Conservation (phyloP, 2,797 vertebrate species). For the Botia almorhae region DNA sequence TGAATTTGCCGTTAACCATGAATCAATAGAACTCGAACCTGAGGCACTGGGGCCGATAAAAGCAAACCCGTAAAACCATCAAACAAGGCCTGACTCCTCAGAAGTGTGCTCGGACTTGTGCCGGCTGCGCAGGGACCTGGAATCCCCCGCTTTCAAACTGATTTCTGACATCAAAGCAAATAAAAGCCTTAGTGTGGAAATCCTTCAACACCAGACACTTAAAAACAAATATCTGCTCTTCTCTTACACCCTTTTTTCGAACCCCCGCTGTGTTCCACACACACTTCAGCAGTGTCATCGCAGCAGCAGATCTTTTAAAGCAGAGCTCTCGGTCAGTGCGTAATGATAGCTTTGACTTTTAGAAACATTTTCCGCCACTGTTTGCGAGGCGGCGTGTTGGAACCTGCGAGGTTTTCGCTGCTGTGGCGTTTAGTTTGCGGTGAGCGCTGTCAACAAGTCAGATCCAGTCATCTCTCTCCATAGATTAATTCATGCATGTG, state of each 20-base stretch:
- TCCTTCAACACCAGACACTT: slow-evolving; percentile 54
- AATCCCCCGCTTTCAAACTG: slow-evolving; percentile 54
- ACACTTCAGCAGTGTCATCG: slow-evolving; percentile 31
- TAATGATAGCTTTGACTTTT: slow-evolving; percentile 73
- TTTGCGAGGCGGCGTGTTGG: slow-evolving; percentile 70
- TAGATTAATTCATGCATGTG: slow-evolving; percentile 77
- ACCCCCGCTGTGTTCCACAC: background rate
- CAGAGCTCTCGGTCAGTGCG: slow-evolving; percentile 66
- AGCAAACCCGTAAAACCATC: slow-evolving; percentile 57
- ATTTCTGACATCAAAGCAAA: slow-evolving; percentile 66
- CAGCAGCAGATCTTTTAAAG: slow-evolving; percentile 56
- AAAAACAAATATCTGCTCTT: slow-evolving; percentile 61
- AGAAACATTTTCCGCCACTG: slow-evolving; percentile 45
- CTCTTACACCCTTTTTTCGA: slow-evolving; percentile 48
- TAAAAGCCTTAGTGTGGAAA: slow-evolving; percentile 49
- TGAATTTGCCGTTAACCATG: slow-evolving; percentile 47
- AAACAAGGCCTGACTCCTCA: slow-evolving; percentile 50
- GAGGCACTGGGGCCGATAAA: slow-evolving; percentile 54
- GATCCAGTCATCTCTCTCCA: slow-evolving; percentile 78
- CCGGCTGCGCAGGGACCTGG: slow-evolving; percentile 44
- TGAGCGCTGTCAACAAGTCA: slow-evolving; percentile 69
- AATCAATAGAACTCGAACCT: slow-evolving; percentile 51
- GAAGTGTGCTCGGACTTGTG: slow-evolving; percentile 57
- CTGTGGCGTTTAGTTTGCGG: slow-evolving; percentile 66
- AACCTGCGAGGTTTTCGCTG: slow-evolving; percentile 68